Evolutionary conservation across 2,113 vertebrate species (phyloP).

Genomic region (Amphilophus citrinellus): DNA sequence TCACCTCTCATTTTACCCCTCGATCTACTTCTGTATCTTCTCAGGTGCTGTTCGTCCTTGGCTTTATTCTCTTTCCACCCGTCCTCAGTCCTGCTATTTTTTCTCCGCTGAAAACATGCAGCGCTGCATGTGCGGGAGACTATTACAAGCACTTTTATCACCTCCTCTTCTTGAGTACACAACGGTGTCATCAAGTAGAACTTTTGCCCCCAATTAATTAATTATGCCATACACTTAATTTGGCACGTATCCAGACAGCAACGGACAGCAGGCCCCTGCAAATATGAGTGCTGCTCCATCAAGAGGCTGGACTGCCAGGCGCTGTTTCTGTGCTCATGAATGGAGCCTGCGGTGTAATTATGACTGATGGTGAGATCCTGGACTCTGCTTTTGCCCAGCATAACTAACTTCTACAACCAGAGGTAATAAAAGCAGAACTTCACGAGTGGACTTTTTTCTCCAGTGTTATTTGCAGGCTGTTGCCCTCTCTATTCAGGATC

Average conservation of each 20-base stretch:
- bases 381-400: neutral
- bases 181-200: neutral
- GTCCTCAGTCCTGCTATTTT: neutral
- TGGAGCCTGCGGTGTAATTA: too few relatives aligned
- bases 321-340: too few relatives aligned
- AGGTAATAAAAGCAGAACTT: neutral
- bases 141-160: neutral
- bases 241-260: too few relatives aligned
- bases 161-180: neutral
- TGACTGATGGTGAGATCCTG: neutral
- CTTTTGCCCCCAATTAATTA: too few relatives aligned
- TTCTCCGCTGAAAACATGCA: neutral
- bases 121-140: neutral
- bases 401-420: neutral
- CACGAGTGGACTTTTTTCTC: neutral
- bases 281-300: neutral
- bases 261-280: neutral
- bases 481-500: neutral
- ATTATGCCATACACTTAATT: too few relatives aligned
- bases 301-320: neutral
- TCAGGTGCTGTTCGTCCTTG: conserved; percentile 15
- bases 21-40: conserved; percentile 36
- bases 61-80: neutral
- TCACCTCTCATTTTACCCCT: conserved; percentile 29
- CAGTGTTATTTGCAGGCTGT: neutral